phyloP scores from a whole-genome alignment of 2,888 invertebrate species.

The Hyles lineata region DNA sequence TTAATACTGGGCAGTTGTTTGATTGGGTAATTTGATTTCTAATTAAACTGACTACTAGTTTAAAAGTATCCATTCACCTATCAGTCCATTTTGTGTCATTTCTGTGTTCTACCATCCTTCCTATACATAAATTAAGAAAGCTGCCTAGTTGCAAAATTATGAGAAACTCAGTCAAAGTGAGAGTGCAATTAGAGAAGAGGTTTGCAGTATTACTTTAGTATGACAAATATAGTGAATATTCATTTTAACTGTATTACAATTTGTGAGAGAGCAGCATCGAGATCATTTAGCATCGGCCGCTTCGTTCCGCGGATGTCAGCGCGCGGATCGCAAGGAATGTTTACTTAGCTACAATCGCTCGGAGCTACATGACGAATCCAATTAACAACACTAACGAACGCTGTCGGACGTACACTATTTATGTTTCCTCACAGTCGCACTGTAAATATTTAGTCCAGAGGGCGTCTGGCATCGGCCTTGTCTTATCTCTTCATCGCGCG shows the following conservation, averaged over 20 bases:
- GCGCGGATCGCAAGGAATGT: constrained; percentile 17
- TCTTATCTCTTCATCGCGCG: constrained; percentile 73
- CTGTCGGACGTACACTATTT: constrained; percentile 77
- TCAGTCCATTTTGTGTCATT: too few relatives aligned
- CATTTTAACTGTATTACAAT: too few relatives aligned
- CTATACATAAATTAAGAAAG: too few relatives aligned
- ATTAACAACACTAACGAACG: constrained; percentile 78
- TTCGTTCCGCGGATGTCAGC: constrained; percentile 5
- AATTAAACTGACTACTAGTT: too few relatives aligned
- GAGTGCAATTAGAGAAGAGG: neutral
- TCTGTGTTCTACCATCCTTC: too few relatives aligned
- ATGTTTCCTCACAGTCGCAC: constrained; percentile 77
- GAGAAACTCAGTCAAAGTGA: neutral
- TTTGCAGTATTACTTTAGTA: neutral
- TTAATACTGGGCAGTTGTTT: too few relatives aligned
- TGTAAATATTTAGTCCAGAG: constrained; percentile 80
- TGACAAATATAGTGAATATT: constrained; percentile 16
- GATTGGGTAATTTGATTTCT: too few relatives aligned
- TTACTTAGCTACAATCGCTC: constrained; percentile 45
- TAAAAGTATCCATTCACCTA: too few relatives aligned
- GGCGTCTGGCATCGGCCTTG: constrained; percentile 76
- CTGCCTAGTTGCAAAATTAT: too few relatives aligned
- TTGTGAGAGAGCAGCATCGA: constrained; percentile 1
- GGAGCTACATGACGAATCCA: constrained; percentile 75
- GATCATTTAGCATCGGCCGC: constrained; percentile 20